Evolutionary conservation across 2,113 vertebrate species (phyloP), one percentile per base, ranked within the genome.

Genomic region (Larimichthys polyactis): DNA sequence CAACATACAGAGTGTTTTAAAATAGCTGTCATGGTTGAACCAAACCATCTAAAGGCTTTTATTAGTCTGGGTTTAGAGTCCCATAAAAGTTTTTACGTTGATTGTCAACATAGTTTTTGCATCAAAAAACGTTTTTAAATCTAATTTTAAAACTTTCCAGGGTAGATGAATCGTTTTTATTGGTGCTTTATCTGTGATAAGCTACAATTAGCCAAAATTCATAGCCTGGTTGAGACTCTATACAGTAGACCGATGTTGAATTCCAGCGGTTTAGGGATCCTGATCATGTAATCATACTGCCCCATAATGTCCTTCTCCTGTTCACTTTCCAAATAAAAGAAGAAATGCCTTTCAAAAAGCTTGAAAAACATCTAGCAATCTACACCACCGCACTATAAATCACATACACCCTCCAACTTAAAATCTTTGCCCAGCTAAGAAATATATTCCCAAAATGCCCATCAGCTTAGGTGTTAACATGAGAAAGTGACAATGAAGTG

Each of bases 381-480:
- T 32, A 4, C 5, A n/a, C 9, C 9, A 19, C 57, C 55, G 3
- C 32, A 32, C 5, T 4, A 2, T 60, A 7, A 27, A 36, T 57
- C 11, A 29, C n/a, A 62, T 11, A 62, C 19, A 62, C 3, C 32
- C 20, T 15, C 60, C 10, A 51, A 65, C 36, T 46, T 40, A 11
- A 24, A 36, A 58, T 27, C 48, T 68, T 71, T 58, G 49, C 22
- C 48, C 66, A 49, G 52, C 11, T 55, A 60, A 75, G 9, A 49
- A 66, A 77, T 52, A 49, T 43, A 16, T 22, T 36, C 69, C n/a
- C 55, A 79, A 72, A 64, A 36, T 49, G 7, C 14, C n/a, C 20
- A 43, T 66, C 62, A 82, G 57, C 24, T 20, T 27, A 63, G 72
- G 55, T 46, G 63, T 67, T 79, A 59, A 77, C 57, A 75, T 48